Base-by-base conservation (phyloP, 1,140 invertebrate genomes). In the Drosophila ambigua region DNA sequence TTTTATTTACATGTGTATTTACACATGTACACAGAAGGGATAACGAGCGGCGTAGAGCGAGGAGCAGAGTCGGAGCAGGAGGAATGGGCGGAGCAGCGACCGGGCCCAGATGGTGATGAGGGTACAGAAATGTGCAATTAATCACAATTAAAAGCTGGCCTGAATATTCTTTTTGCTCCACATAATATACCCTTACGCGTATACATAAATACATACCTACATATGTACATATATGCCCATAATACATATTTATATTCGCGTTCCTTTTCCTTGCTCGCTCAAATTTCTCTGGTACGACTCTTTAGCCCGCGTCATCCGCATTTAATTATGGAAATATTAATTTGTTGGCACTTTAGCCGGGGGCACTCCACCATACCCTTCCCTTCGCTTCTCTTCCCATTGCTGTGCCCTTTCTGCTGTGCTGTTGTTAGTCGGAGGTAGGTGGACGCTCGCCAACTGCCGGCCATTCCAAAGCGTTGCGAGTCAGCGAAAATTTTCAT, bases 241-340 rank as follows among this genome's bases (percentile, higher is more conserved):
- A 35, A 35, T 9, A 35, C 4, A 39, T 39, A 39, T 39, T 39
- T 35, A 31, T 28, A 46, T 31, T 0, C 1, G 0, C 9, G 43
- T n/a, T 0, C 23, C 39, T 8, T 45, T 35, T 16, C 16, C 35
- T n/a, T 24, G 15, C 26, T 0, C 46, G 1, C 16, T 2, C 9
- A 20, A 13, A 24, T 9, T 8, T 16, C 15, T 11, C 35, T 20
- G 23, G 28, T n/a, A 9, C 24, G 8, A 31, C 45, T 26, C 67
- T 49, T 54, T 77, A 13, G 59, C 28, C 77, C 52, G 52, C 77
- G 77, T 77, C 67, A 73, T 84, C 81, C 79, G 73, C 57, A 79
- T 85, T 82, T 87, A 87, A 88, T 87, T 87, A 87, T 87, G 82
- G 62, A 87, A 87, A 87, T 87, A 79, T 87, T 88, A 76, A 87